These are phyloP conservation scores for Carettochelys insculpta DNA, from an alignment of 2,113 vertebrate species.

Conservation along the genomic window DNA sequence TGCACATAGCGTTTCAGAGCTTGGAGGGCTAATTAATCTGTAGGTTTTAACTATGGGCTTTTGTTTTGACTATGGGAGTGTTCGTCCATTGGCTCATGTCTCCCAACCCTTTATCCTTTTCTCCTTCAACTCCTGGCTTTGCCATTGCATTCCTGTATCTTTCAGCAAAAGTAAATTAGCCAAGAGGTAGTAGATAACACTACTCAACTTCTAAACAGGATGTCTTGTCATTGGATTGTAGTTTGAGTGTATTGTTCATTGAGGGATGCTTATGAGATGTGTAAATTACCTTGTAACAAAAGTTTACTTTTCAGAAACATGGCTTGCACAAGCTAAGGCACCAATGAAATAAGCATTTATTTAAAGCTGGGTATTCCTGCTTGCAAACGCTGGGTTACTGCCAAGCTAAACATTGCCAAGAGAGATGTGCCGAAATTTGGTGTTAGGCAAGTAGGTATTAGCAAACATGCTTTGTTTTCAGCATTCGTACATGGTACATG, in stretches of 20 bases:
- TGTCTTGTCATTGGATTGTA: slow-evolving; percentile 12
- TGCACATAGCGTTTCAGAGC: not conserved
- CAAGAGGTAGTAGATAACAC: not conserved
- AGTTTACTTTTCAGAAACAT: not conserved
- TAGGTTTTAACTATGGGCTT: slow-evolving; percentile 13
- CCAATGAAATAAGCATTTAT: not conserved
- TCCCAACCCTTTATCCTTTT: not conserved
- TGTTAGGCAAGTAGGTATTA: not conserved
- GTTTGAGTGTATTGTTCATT: not conserved
- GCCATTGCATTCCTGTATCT: not conserved
- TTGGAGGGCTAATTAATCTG: slow-evolving; percentile 52
- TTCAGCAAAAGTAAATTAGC: not conserved
- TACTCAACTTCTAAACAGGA: not conserved
- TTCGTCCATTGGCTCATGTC: slow-evolving; percentile 21
- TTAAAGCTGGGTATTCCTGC: slow-evolving; percentile 18
- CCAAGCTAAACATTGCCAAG: not conserved
- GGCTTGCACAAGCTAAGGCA: not conserved
- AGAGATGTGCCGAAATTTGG: not conserved
- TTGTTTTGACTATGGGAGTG: not conserved
- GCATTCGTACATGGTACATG: not conserved
- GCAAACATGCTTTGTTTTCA: not conserved
- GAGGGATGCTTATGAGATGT: accelerated
- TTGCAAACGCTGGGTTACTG: slow-evolving; percentile 20
- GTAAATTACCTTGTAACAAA: not conserved
- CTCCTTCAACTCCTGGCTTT: slow-evolving; percentile 29